phyloP scores from a whole-genome alignment of 2,888 invertebrate species.

The Halictus quadricinctus region DNA sequence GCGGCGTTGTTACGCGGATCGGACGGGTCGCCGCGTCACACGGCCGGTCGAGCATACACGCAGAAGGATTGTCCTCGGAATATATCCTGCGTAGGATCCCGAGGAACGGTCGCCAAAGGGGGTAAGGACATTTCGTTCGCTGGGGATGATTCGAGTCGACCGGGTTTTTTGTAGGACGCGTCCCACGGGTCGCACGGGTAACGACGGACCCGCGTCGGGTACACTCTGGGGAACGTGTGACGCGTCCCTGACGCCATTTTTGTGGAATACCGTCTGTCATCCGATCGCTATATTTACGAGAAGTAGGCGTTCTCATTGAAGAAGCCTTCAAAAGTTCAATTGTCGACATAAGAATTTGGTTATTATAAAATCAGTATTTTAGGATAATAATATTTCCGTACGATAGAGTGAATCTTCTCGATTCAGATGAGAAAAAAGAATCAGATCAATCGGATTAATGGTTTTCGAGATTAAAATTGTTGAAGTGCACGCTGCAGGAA shows the following conservation, averaged over 20 bases:
- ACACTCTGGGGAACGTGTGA: background rate
- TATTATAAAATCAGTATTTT: background rate
- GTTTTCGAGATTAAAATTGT: too few relatives aligned
- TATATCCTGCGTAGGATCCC: constrained; percentile 25
- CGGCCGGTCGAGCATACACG: constrained; percentile 46
- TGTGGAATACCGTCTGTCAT: background rate
- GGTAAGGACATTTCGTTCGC: constrained; percentile 25
- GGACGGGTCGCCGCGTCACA: constrained; percentile 44
- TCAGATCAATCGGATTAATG: too few relatives aligned
- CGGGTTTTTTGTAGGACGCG: background rate
- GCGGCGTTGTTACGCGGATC: constrained; percentile 43
- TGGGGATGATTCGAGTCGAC: background rate
- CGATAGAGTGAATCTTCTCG: too few relatives aligned
- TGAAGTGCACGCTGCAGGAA: too few relatives aligned
- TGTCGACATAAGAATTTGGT: background rate
- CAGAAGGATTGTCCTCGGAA: constrained; percentile 57
- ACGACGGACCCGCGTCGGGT: background rate
- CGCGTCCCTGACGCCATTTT: background rate
- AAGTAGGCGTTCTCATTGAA: background rate
- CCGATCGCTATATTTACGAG: background rate
- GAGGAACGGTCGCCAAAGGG: constrained; percentile 20
- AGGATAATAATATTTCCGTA: too few relatives aligned
- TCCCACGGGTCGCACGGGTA: background rate
- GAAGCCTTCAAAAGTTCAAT: too few relatives aligned
- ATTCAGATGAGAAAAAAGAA: too few relatives aligned